phyloP scores from a whole-genome alignment of 2,888 invertebrate genomes.

The Parnassius orleans region DNA sequence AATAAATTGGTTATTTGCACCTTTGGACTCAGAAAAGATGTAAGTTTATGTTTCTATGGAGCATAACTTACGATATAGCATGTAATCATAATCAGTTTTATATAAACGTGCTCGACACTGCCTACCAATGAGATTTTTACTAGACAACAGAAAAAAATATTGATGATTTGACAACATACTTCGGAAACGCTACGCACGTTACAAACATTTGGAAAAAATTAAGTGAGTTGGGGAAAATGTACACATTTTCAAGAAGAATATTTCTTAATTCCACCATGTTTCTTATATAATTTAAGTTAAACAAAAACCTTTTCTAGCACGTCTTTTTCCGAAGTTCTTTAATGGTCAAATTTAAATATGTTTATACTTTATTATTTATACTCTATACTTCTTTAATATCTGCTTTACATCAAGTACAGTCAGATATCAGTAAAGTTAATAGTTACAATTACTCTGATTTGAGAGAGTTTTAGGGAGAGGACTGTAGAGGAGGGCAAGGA shows the following conservation, averaged over 20 bases:
- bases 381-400: no score
- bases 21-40: conserved; percentile 14
- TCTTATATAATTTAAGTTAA: no score
- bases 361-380: no score
- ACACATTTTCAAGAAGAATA: not conserved
- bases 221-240: not conserved
- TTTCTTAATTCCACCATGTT: no score
- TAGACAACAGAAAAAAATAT: conserved; percentile 15
- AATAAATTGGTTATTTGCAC: not conserved
- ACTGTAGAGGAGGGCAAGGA: no score
- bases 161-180: conserved; percentile 25
- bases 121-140: conserved; percentile 23
- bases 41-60: conserved; percentile 10
- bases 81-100: conserved; percentile 6
- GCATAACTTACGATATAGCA: conserved; percentile 14
- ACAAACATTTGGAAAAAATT: conserved; percentile 13
- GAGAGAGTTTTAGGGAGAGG: no score
- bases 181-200: conserved; percentile 13
- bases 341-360: no score
- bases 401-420: no score
- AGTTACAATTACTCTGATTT: no score
- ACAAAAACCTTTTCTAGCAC: no score
- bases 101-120: conserved; percentile 11
- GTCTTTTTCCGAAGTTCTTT: no score
- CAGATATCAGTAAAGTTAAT: no score